Percentiles rank a stretch among this genome's conserved stretches.
These are phyloP conservation scores for Synchiropus splendidus DNA, from an alignment of 2,113 vertebrate genomes.

Conservation along the genomic window DNA sequence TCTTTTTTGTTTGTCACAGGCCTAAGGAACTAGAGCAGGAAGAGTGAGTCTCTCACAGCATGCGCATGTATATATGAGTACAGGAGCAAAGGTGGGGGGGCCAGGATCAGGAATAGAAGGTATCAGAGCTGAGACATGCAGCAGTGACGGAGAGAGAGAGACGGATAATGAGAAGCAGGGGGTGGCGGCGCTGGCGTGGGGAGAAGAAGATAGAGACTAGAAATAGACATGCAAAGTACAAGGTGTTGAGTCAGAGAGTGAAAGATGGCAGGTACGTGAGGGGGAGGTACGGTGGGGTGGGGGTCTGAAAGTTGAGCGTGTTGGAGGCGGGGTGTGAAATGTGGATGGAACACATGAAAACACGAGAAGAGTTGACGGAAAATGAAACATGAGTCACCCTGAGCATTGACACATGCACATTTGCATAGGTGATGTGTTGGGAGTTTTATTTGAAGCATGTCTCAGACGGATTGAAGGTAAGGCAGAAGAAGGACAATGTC, in stretches of 20 bases:
- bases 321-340: slow-evolving; percentile 11
- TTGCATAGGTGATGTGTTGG: too few relatives aligned
- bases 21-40: slow-evolving; percentile 1
- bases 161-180: slow-evolving; percentile 66
- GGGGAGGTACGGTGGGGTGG: slow-evolving; percentile 12
- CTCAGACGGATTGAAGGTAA: too few relatives aligned
- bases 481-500: too few relatives aligned
- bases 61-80: slow-evolving; percentile 10
- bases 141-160: slow-evolving; percentile 37
- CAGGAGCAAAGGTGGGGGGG: slow-evolving; percentile 45
- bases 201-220: slow-evolving; percentile 61
- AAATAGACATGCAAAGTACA: slow-evolving; percentile 72
- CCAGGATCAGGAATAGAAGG: slow-evolving; percentile 45
- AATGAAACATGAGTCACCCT: background rate
- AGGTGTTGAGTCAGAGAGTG: slow-evolving; percentile 70
- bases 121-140: slow-evolving; percentile 31
- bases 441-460: too few relatives aligned
- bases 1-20: slow-evolving; percentile 16
- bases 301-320: slow-evolving; percentile 15
- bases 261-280: slow-evolving; percentile 39
- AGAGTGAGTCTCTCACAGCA: slow-evolving; percentile 14
- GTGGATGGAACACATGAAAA: slow-evolving; percentile 1
- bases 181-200: slow-evolving; percentile 62
- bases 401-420: too few relatives aligned
- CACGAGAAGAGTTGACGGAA: slow-evolving; percentile 11